phyloP scores from a whole-genome alignment of 2,113 vertebrate species.

The Mormyrus lacerda region DNA sequence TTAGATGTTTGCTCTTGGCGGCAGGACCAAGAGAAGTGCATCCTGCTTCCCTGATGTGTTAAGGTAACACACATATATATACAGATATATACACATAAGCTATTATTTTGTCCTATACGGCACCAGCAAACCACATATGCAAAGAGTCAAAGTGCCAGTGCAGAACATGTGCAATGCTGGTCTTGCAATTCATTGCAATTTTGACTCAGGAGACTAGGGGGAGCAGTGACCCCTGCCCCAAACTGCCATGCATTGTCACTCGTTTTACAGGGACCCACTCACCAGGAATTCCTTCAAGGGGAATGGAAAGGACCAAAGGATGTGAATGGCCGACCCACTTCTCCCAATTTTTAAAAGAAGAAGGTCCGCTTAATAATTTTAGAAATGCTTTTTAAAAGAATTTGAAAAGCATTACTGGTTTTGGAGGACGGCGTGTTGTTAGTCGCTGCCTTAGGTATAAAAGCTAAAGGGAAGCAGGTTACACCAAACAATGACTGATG shows the following conservation, averaged over 20 bases:
- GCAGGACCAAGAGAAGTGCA: background rate
- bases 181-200: background rate
- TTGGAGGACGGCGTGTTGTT: background rate
- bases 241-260: background rate
- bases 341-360: slow-evolving; percentile 43
- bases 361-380: slow-evolving; percentile 68
- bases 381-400: background rate
- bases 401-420: background rate
- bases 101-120: no score
- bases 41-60: background rate
- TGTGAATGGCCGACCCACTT: slow-evolving; percentile 66
- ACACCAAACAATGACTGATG: background rate
- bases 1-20: background rate
- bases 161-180: no score
- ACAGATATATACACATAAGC: no score
- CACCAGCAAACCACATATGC: no score
- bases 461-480: background rate
- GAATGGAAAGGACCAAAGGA: slow-evolving; percentile 47
- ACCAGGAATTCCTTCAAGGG: background rate
- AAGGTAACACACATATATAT: no score
- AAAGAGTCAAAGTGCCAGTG: no score
- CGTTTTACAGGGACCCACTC: background rate
- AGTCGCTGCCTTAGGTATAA: background rate
- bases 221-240: background rate
- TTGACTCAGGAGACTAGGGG: background rate